phyloP scores from a whole-genome alignment of 2,113 vertebrate genomes.

The Solenodon paradoxus region DNA sequence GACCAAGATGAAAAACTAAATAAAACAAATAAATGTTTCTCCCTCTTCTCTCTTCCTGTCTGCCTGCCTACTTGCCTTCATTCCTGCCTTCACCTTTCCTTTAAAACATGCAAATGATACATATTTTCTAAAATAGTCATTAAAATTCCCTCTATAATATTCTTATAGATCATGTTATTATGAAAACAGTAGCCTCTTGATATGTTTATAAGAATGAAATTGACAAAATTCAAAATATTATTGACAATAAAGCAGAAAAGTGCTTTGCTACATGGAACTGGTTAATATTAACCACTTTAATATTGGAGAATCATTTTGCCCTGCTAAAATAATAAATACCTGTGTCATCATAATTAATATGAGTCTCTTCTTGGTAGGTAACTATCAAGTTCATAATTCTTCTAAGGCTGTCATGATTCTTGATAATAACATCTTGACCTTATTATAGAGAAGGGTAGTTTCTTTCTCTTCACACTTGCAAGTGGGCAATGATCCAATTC shows the following conservation, averaged over 20 bases:
- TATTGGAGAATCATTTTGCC: neutral
- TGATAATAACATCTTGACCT: slow-evolving; percentile 40
- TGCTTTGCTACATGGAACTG: neutral
- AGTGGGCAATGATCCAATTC: slow-evolving; percentile 40
- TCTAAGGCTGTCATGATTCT: slow-evolving; percentile 41
- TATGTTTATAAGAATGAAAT: neutral
- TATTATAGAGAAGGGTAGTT: slow-evolving; percentile 52
- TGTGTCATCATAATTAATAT: slow-evolving; percentile 33
- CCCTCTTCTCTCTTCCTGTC: too few species aligned
- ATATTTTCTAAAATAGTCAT: neutral
- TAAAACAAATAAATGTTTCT: too few species aligned
- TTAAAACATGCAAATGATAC: neutral
- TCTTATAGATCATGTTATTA: neutral
- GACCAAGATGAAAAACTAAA: too few species aligned
- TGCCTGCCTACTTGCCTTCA: too few species aligned
- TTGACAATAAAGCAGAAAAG: neutral
- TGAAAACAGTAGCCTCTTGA: neutral
- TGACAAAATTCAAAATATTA: neutral
- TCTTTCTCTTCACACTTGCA: slow-evolving; percentile 41
- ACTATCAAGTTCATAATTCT: slow-evolving; percentile 47
- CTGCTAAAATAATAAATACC: slow-evolving; percentile 22
- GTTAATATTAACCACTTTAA: slow-evolving; percentile 17
- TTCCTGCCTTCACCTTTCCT: too few species aligned
- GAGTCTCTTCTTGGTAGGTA: slow-evolving; percentile 30
- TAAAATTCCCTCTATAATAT: neutral